Evolutionary conservation across 2,797 vertebrate genomes (phyloP), one percentile per base, ranked within the genome.

Genomic region (Buceros bicornis): DNA sequence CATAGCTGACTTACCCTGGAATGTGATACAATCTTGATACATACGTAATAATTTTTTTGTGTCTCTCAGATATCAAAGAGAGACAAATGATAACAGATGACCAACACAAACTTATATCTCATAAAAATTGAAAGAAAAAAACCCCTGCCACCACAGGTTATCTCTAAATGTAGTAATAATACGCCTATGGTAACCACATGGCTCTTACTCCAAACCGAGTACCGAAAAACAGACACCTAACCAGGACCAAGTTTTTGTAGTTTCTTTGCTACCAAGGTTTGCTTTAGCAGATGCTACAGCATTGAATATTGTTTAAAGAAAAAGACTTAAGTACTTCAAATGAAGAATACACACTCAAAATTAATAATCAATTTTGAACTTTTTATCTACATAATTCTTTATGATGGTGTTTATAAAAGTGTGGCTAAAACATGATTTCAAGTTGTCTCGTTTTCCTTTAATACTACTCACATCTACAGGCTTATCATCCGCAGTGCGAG

Each of bases 391-490:
- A 6, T 16, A 47, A 64, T 65, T 92, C 43, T 81, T 81, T 66
- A 72, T 0, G 1, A 48, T 11, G 29, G 5, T 50, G 13, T 79
- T 71, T 93, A 31, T 14, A 76, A 45, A 95, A 78, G 24, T 0
- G 0, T 33, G 21, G 54, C 57, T 84, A 78, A 88, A 85, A 87
- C 17, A 61, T 10, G 10, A 50, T 33, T 91, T 88, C 29, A 81
- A 64, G 42, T 64, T 84, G 58, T 50, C 42, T 31, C 40, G 10
- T 76, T 92, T 89, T 84, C 40, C 22, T 67, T 76, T 78, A 26
- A 56, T 12, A 37, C 31, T 71, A 99, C 99, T 97, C 98, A 99
- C 99, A 77, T 99, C 99, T 65, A 99, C 98, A 77, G 99, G 99
- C 53, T 98, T 99, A 95, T 99, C 98, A 89, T 99, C 99, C 35